phyloP scores from a whole-genome alignment of 2,888 invertebrate species.

The Eupithecia abbreviata region DNA sequence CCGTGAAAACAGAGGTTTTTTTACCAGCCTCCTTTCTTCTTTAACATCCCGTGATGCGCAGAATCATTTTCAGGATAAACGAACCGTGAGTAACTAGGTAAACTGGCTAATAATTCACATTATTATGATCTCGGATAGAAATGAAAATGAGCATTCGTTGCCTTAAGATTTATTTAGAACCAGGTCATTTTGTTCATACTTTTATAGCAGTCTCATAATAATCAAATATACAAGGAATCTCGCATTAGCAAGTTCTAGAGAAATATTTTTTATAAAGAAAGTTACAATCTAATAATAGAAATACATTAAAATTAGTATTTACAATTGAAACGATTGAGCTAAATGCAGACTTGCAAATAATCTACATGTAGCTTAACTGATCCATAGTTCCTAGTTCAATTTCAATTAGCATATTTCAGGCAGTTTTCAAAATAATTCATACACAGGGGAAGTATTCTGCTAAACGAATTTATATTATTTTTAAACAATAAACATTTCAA shows the following conservation, averaged over 20 bases:
- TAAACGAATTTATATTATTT: background rate
- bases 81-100: slow-evolving; percentile 24
- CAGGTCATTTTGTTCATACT: background rate
- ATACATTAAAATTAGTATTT: no score
- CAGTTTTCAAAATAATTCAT: background rate
- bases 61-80: slow-evolving; percentile 23
- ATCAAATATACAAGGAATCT: background rate
- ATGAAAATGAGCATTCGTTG: background rate
- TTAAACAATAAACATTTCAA: no score
- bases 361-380: no score
- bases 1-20: slow-evolving; percentile 13
- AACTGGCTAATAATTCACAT: slow-evolving; percentile 22
- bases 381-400: background rate
- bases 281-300: no score
- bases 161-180: background rate
- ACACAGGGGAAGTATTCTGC: background rate
- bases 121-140: slow-evolving; percentile 10
- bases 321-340: no score
- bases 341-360: no score
- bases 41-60: slow-evolving; percentile 11
- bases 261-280: no score
- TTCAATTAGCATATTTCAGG: background rate
- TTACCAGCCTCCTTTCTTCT: slow-evolving; percentile 14
- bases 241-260: background rate
- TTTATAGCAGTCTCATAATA: background rate